Percentiles rank a stretch among this genome's conserved stretches.
Evolutionary conservation across 2,888 invertebrate species (phyloP).

Genomic region (Ennomos quercinarius): DNA sequence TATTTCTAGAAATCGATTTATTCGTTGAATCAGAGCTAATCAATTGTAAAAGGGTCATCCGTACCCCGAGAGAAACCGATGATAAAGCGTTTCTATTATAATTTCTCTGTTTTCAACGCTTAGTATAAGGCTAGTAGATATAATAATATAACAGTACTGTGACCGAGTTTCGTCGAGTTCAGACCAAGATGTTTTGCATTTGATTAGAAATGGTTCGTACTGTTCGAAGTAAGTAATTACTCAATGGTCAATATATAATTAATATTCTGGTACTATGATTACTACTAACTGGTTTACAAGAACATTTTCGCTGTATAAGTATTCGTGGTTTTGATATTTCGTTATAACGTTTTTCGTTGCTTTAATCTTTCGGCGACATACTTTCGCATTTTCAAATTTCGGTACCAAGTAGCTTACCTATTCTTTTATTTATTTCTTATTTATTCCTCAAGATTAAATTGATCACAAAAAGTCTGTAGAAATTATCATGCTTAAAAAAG

Average conservation of each 20-base stretch:
- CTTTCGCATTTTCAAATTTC: too few relatives aligned
- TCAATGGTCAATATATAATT: conserved; percentile 8
- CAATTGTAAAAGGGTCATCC: conserved; percentile 32
- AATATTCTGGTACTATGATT: too few relatives aligned
- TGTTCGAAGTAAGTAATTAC: conserved; percentile 8
- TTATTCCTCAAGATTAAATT: too few relatives aligned
- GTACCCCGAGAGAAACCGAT: conserved; percentile 42
- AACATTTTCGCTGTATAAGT: too few relatives aligned
- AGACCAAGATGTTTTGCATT: conserved; percentile 44
- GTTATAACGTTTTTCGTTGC: too few relatives aligned
- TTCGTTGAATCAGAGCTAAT: conserved; percentile 26
- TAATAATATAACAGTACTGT: conserved; percentile 38
- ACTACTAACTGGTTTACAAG: too few relatives aligned
- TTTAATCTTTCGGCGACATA: too few relatives aligned
- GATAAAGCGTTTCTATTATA: conserved; percentile 43
- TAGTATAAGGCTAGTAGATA: conserved; percentile 31
- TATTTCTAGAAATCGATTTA: conserved; percentile 13
- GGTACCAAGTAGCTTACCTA: too few relatives aligned
- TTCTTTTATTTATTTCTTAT: too few relatives aligned
- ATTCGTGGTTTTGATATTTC: too few relatives aligned
- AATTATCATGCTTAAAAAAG: too few relatives aligned
- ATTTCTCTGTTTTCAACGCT: conserved; percentile 30
- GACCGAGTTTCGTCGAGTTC: conserved; percentile 44
- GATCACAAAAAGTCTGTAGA: too few relatives aligned
- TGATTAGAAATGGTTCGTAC: conserved; percentile 34